Evolutionary conservation across 2,888 invertebrate genomes (phyloP), one percentile per base, ranked within the genome.

Genomic region (Thyatira batis): DNA sequence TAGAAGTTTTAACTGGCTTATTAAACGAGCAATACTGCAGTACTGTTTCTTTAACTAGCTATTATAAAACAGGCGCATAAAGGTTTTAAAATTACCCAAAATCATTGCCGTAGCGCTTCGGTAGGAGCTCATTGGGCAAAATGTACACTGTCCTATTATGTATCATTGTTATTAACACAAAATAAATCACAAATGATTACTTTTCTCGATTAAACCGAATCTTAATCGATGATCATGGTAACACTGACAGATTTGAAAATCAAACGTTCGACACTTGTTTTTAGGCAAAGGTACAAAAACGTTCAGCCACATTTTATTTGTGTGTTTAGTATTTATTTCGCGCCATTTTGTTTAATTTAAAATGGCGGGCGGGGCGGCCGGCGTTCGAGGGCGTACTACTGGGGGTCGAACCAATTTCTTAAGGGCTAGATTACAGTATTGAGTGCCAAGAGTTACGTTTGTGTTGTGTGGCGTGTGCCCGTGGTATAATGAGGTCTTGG

Each of bases 121-220:
- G 92, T 57, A 92, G 76, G 30, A 92, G 73, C 73, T 92, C 92
- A 58, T 91, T 91, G 69, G 92, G 92, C 76, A 92, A 78, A 62
- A 92, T 91, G 69, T 90, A 91, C 59, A 92, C 92, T 49, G 92
- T 90, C 55, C 90, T 79, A 58, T 91, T 92, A 66, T 90, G 87
- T 69, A 90, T 84, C 90, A 91, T 91, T 66, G 65, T 84, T 54
- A 51, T 60, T 58, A 61, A 53, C 52, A 51, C 52, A 60, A 53
- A 39, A 39, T 50, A 52, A 48, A 53, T 49, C 57, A 63, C 56
- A 58, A 49, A 50, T 51, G 49, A 57, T 49, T 6, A 52, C 33
- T n/a, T 48, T 58, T 52, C 55, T 52, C 27, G 11, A 57, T 58
- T 43, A 48, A 27, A 48, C 20, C 1, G 3, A 28, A 10, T 20